Evolutionary conservation across 1,140 invertebrate species (phyloP), one percentile per base, ranked within the genome.

Genomic region (Aphelinus atriplicis): DNA sequence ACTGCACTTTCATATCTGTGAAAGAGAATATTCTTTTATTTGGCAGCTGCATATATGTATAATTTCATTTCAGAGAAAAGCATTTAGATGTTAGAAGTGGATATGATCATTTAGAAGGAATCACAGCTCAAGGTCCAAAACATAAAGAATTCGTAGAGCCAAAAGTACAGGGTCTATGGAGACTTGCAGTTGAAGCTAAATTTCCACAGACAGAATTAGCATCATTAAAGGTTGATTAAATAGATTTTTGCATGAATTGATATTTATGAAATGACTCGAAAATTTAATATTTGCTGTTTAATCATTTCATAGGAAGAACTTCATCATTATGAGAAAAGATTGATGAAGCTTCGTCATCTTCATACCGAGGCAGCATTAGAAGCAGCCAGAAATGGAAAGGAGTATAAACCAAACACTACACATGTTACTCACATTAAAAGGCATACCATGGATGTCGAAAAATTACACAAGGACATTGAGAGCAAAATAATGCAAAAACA

Each of bases 121-220:
- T 94, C 60, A 90, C 94, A 26, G 90, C 92, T 7, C 91, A 90
- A 86, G 93, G 93, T 42, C 93, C 94, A 1, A 91, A 92, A 72
- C 94, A 93, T 78, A 92, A 91, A 83, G 95, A 97, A 78, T 98
- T 98, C 85, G 90, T 95, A 42, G 96, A 98, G 82, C 94, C 94
- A 0, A 95, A 95, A 89, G 96, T 97, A 2, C 93, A 96, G 85
- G 92, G 92, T 3, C 86, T 98, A 48, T 98, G 96, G 96, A 91
- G 91, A 78, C 87, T 95, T 61, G 96, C 96, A 1, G 81, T 93
- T 9, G 90, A 93, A 76, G 91, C 92, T 47, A 93, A 96, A 84
- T 97, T 98, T 84, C 92, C 92, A 57, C 85, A 90, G 3, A 91
- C 94, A 78, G 96, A 98, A 89, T 85, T 97, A 6, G 90, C 92